Evolutionary conservation across 2,113 vertebrate genomes (phyloP), one percentile per base, ranked within the genome.

Genomic region (Ancistrus triradiatus): DNA sequence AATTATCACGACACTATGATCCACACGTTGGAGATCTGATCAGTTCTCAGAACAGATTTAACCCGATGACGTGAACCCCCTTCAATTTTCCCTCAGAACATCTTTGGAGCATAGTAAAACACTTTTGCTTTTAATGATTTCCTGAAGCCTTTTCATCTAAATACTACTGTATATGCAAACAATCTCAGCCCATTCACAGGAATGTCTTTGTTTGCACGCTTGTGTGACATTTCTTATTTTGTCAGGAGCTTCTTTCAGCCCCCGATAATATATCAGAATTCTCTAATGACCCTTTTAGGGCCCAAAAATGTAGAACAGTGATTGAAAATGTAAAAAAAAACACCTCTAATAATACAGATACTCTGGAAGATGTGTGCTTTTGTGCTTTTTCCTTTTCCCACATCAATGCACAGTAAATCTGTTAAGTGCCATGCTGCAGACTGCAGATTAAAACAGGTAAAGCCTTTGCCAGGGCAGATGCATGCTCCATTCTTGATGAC

Each of bases 321-420:
- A n/a, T n/a, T n/a, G n/a, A n/a, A n/a, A n/a, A n/a, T n/a, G n/a
- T n/a, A n/a, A n/a, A n/a, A n/a, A n/a, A n/a, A n/a, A n/a, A n/a
- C n/a, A n/a, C n/a, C 19, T 47, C 38, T 65, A 56, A 65, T 56
- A 57, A 49, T 58, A 58, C 43, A 66, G 43, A 58, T 44, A 24
- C 48, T 55, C 1, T 22, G 18, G 24, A 44, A 33, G 25, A 64
- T 21, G 42, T 22, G 38, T 33, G 10, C 22, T 57, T 8, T 35
- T 57, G 11, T 66, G 7, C 3, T 66, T 57, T 46, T 65, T 35
- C 18, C 17, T 4, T 65, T 65, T 25, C 63, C 53, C 53, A 66
- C 44, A 66, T 66, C 43, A 66, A 48, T 66, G 35, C 52, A n/a
- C 43, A 37, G 52, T 66, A 58, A 58, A 66, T 57, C 64, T 66